Percentiles rank a stretch among this genome's conserved stretches.
Conservation (phyloP, 2,888 invertebrate species). For the Caenorhabditis sp. region DNA sequence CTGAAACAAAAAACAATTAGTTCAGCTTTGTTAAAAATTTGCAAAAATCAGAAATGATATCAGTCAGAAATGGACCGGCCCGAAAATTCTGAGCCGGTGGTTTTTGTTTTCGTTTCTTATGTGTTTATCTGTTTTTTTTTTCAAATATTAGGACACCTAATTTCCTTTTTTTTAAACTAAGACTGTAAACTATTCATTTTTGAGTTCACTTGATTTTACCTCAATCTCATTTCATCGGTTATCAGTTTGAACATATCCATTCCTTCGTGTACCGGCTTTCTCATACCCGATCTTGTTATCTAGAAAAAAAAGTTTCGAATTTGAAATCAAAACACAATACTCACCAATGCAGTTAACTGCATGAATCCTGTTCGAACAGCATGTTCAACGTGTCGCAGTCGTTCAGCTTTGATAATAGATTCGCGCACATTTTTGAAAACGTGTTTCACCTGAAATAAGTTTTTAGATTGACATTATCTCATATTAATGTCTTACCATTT, state of each 20-base stretch:
- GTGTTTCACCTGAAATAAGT: slow-evolving; percentile 15
- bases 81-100: too few species aligned
- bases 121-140: too few species aligned
- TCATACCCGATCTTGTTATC: slow-evolving; percentile 20
- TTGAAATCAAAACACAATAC: background rate
- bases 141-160: too few species aligned
- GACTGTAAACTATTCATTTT: too few species aligned
- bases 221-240: slow-evolving; percentile 42
- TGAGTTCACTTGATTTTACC: too few species aligned
- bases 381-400: slow-evolving; percentile 23
- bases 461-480: background rate
- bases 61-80: too few species aligned
- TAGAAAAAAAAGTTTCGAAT: slow-evolving; percentile 4
- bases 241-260: slow-evolving; percentile 42
- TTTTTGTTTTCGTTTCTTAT: too few species aligned
- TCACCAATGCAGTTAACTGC: slow-evolving; percentile 18
- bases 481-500: slow-evolving; percentile 12
- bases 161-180: too few species aligned
- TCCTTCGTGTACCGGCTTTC: slow-evolving; percentile 41
- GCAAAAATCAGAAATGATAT: background rate
- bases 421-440: slow-evolving; percentile 26
- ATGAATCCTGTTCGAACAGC: slow-evolving; percentile 15
- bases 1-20: slow-evolving; percentile 16
- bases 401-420: slow-evolving; percentile 16
- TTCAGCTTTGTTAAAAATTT: background rate